A percentile compares a stretch with the other conserved stretches of the same genome.
These are phyloP conservation scores for Pyrgilauda ruficollis DNA, from an alignment of 2,113 vertebrate genomes.

Conservation along the genomic window DNA sequence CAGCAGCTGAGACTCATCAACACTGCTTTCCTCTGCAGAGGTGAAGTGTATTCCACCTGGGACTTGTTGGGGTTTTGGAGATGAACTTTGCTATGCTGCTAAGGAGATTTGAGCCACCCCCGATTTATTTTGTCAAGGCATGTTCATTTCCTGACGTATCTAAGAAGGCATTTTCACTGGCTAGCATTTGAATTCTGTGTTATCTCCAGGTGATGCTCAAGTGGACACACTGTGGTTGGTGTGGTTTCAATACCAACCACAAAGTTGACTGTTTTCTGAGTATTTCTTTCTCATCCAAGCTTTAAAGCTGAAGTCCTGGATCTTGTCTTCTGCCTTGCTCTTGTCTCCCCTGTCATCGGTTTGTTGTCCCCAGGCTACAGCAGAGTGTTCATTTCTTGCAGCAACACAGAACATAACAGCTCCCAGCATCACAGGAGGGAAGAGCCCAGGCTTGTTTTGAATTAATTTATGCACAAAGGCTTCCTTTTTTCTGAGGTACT, in stretches of 20 bases:
- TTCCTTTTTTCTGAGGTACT: constrained; percentile 13
- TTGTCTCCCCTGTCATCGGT: background rate
- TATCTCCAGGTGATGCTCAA: background rate
- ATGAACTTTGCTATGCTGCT: background rate
- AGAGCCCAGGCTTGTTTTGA: background rate
- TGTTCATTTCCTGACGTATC: background rate
- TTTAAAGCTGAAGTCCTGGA: background rate
- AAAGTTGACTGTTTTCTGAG: background rate
- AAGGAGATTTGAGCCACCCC: background rate
- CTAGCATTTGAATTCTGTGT: background rate
- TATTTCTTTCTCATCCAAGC: background rate
- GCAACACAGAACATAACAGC: background rate
- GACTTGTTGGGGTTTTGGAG: background rate
- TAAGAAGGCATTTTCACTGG: background rate
- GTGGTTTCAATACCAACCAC: background rate
- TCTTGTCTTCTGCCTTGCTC: background rate
- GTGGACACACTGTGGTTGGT: background rate
- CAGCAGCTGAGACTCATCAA: background rate
- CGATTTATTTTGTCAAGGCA: background rate
- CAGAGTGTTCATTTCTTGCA: background rate
- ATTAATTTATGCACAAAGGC: background rate
- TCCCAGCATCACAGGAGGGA: background rate
- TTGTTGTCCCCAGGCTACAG: background rate
- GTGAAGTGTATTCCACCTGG: background rate
- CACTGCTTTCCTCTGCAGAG: background rate